Base-by-base conservation (phyloP, 2,113 vertebrate species). In the Anseranas semipalmata region DNA sequence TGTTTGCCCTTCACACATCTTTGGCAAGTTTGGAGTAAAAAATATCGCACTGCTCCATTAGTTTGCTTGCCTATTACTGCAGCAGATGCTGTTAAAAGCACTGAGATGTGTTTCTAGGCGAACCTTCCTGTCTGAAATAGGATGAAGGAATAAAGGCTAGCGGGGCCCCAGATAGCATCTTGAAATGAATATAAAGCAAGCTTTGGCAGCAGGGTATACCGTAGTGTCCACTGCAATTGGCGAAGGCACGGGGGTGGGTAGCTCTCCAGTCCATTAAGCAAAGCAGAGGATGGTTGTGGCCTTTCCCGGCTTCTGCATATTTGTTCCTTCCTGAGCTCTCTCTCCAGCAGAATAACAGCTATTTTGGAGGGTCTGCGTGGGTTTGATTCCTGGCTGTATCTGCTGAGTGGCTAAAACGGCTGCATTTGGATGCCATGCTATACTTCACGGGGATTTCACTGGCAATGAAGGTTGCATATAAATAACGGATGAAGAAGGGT, bases 401-500 rank as follows among this genome's bases (percentile, higher is more conserved):
- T 95, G 87, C 95, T 77, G 84, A 83, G 53, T 89, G 46, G 70
- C 66, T 77, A 59, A 95, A 96, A 62, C 19, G 17, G 66, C 84
- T 52, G 82, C 63, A 70, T 88, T 96, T 95, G 32, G 32, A 90
- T 88, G 85, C 85, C 73, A 37, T 67, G 75, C 87, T 90, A 45
- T 88, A 89, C 93, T 96, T 98, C 92, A 88, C 7, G 88, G 63
- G 88, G 88, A 93, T 97, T 97, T 97, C 66, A 43, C 93, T 96
- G 93, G 78, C 96, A 96, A 68, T 92, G 93, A 97, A 97, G 91
- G 85, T 78, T 94, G 83, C 87, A 66, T 91, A 97, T 98, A 97
- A 98, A 98, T 98, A 98, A 98, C 98, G 96, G 91, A 97, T 97
- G 94, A 94, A 96, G 89, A 92, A 90, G 85, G 91, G 95, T 96